phyloP scores from a whole-genome alignment of 37 sponge, comb jelly and placozoan genomes.

The Halisarca cf. caerulea region DNA sequence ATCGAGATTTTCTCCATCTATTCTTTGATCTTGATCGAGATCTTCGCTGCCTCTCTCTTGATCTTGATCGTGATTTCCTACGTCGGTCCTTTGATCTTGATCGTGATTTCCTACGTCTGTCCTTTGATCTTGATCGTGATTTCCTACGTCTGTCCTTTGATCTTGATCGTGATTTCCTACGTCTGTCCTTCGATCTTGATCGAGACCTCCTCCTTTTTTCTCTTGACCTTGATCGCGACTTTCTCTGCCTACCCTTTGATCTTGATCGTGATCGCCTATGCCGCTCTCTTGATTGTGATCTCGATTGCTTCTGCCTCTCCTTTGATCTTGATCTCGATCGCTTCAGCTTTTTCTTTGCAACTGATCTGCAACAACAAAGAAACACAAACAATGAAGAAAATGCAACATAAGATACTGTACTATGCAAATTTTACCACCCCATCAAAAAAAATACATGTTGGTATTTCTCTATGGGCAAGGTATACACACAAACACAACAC shows the following conservation, averaged over 20 bases:
- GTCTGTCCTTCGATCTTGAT: not conserved
- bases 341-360: not conserved
- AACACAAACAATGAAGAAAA: not conserved
- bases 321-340: not conserved
- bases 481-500: too few species aligned
- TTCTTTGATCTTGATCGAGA: not conserved
- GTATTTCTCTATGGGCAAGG: too few species aligned
- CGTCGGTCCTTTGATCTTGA: too few species aligned
- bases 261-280: not conserved
- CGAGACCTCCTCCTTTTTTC: slow-evolving; percentile 6
- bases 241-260: not conserved
- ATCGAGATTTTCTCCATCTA: not conserved
- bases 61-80: not conserved
- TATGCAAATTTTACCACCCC: too few species aligned
- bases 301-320: not conserved
- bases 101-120: not conserved
- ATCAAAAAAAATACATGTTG: too few species aligned
- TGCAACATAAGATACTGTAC: too few species aligned
- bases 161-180: not conserved
- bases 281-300: not conserved
- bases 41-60: not conserved
- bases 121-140: not conserved
- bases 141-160: not conserved
- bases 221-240: slow-evolving; percentile 2
- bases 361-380: not conserved